Percentiles rank a stretch among this genome's conserved stretches.
These are phyloP conservation scores for Calcarius lapponicus DNA, from an alignment of 2,797 vertebrate genomes.

Conservation along the genomic window DNA sequence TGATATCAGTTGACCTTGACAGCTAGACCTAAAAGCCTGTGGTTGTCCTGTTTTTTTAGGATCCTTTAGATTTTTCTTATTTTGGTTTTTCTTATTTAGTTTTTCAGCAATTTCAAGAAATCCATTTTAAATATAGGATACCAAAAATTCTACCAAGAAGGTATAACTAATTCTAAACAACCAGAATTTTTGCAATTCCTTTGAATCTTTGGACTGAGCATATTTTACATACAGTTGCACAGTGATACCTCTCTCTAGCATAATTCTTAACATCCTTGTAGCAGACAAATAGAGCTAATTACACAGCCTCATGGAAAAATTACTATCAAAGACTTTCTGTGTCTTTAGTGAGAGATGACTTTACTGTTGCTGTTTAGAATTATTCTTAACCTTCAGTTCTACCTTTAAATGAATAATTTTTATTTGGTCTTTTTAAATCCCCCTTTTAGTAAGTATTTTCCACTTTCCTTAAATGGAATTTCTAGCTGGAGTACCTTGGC, in stretches of 20 bases:
- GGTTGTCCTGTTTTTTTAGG: constrained; percentile 46
- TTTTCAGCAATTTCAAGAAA: constrained; percentile 51
- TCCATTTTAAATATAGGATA: neutral
- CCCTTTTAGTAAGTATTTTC: neutral
- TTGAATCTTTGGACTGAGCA: neutral
- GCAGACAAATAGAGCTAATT: neutral
- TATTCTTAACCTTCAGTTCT: neutral
- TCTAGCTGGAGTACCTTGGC: neutral
- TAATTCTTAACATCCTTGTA: neutral
- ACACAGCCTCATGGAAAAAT: neutral
- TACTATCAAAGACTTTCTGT: neutral
- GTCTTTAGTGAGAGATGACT: neutral
- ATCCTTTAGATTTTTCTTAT: neutral
- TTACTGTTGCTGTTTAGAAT: neutral
- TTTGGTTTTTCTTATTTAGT: constrained; percentile 38
- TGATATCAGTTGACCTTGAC: constrained; percentile 81
- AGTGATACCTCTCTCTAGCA: neutral
- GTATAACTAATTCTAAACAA: neutral
- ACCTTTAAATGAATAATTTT: neutral
- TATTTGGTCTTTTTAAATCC: neutral
- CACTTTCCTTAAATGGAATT: neutral
- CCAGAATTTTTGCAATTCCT: neutral
- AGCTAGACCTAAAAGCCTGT: constrained; percentile 76
- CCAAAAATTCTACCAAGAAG: neutral
- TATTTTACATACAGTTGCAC: neutral